Evolutionary conservation across 2,113 vertebrate genomes (phyloP), one percentile per base, ranked within the genome.

Genomic region (Nothoprocta perdicaria): DNA sequence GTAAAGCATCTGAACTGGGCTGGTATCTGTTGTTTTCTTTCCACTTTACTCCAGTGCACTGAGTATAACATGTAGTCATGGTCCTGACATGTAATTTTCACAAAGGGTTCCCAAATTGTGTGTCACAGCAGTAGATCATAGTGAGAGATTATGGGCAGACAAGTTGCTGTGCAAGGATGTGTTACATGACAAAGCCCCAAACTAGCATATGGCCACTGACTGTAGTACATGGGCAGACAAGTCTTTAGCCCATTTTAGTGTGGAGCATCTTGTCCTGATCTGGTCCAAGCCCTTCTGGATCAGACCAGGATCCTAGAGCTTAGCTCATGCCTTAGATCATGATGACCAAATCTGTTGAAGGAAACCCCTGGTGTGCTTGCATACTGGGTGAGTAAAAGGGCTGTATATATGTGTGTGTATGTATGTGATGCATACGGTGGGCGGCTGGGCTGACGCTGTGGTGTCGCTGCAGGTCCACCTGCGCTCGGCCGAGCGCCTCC

Each of bases 401-500:
- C 14, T 9, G 45, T 45, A 15, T 18, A 19, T 19, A 19, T 46
- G 10, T 23, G 48, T 48, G 29, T 1, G 0, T 33, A 29, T 40
- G 29, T 29, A n/a, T 14, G 7, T 50, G 71, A 27, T n/a, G 78
- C 31, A n/a, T 13, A 5, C 41, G 71, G 24, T 35, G 78, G 53
- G 24, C 3, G 43, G 7, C 48, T 93, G 63, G 21, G 38, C 52
- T 77, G 65, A 90, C 33, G 29, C 81, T 91, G 57, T 72, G 68
- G 1, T 97, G 69, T 95, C 67, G 90, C 43, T 3, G 0, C 77
- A 99, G 99, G 98, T 99, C 11, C 99, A 99, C 80, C 97, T 92
- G 50, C 98, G 99, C 58, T 99, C 99, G 2, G 99, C 99, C 4
- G 97, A 98, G 93, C 99, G 98, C 45, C 98, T 99, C 27, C 97